Evolutionary conservation across 2,888 invertebrate genomes (phyloP).

Genomic region (Mythimna loreyi): DNA sequence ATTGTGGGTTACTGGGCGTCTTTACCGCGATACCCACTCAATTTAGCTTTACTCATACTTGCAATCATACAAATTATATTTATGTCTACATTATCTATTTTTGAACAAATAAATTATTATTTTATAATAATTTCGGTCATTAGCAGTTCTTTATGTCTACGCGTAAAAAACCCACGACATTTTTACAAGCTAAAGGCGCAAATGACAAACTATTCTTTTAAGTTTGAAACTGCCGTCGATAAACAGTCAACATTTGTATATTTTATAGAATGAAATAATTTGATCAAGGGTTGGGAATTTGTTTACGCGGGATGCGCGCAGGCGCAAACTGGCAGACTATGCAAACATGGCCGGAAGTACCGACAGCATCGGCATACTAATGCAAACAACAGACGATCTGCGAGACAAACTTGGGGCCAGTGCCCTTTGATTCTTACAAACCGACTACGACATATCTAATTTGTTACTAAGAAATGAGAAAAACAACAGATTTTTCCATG

Average conservation of each 20-base stretch:
- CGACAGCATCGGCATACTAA: constrained; percentile 61
- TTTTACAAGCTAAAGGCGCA: not conserved
- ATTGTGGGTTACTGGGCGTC: constrained; percentile 90
- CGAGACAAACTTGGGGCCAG: constrained; percentile 28
- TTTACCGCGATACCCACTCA: constrained; percentile 62
- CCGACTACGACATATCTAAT: not conserved
- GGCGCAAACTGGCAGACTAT: constrained; percentile 54
- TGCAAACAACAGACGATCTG: constrained; percentile 47
- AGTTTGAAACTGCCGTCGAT: not conserved
- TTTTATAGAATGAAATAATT: not conserved
- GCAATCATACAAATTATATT: constrained; percentile 25
- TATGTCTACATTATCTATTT: constrained; percentile 15
- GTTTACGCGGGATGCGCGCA: constrained; percentile 69
- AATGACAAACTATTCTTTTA: not conserved
- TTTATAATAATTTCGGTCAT: not conserved
- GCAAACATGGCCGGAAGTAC: constrained; percentile 62
- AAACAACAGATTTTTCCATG: not conserved
- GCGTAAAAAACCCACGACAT: not conserved
- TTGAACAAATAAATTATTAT: not conserved
- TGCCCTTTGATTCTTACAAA: constrained; percentile 8
- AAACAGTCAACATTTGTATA: not conserved
- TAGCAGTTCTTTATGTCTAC: not conserved
- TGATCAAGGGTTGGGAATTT: constrained; percentile 58
- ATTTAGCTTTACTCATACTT: constrained; percentile 53
- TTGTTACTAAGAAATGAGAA: not conserved